Percentiles rank a stretch among this genome's conserved stretches.
phyloP scores from a whole-genome alignment of 2,797 vertebrate genomes.

The Percopsis omiscomaycus region DNA sequence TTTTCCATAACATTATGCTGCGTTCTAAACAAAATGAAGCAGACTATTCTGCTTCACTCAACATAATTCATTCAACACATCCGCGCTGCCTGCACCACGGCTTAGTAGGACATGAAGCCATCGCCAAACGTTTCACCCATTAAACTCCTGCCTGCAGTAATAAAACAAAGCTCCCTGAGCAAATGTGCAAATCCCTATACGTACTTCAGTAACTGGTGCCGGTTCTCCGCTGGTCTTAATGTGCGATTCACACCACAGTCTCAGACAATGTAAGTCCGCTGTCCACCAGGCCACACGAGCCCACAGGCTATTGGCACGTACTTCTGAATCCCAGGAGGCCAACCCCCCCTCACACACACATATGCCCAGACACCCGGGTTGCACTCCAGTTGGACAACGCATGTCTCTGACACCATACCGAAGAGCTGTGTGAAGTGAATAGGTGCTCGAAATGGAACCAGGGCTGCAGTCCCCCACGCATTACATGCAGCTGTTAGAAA shows the following conservation, averaged over 20 bases:
- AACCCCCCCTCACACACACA: not conserved
- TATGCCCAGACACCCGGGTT: constrained; percentile 22
- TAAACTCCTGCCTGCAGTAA: constrained; percentile 1
- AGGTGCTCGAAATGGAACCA: constrained; percentile 46
- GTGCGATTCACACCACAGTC: constrained; percentile 45
- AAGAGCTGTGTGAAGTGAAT: constrained; percentile 31
- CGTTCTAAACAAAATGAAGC: constrained; percentile 48
- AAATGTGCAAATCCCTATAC: not conserved
- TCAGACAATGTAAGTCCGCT: constrained; percentile 51
- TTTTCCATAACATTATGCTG: constrained; percentile 48
- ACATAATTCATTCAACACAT: constrained; percentile 14
- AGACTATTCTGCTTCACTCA: constrained; percentile 23
- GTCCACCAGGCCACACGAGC: constrained; percentile 57
- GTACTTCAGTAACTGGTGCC: not conserved
- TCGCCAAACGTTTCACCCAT: not conserved
- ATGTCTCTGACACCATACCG: constrained; percentile 44
- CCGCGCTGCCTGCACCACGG: constrained; percentile 17
- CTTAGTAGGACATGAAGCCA: not conserved
- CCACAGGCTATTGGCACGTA: constrained; percentile 46
- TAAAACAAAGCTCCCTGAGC: constrained; percentile 9
- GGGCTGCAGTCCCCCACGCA: constrained; percentile 51
- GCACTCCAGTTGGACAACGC: constrained; percentile 48
- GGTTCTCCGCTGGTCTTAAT: constrained; percentile 22
- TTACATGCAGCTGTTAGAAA: constrained; percentile 71
- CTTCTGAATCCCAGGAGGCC: constrained; percentile 46